These are phyloP conservation scores for Accipiter badius DNA, from an alignment of 2,797 vertebrate genomes.

Conservation along the genomic window DNA sequence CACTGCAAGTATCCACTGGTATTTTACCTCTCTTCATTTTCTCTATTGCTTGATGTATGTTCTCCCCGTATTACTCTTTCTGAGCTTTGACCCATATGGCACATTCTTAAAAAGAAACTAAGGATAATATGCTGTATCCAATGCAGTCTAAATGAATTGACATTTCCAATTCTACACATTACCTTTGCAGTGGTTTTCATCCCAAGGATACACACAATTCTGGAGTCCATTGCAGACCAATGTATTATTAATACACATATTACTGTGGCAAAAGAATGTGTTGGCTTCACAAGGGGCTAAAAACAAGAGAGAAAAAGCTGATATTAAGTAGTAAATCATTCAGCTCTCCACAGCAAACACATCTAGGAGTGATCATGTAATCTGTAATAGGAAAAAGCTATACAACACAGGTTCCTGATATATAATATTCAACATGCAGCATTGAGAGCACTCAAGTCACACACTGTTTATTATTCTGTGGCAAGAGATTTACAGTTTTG, in stretches of 20 bases:
- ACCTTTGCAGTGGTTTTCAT: conserved; percentile 99
- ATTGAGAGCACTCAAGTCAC: not conserved
- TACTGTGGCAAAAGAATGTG: conserved; percentile 98
- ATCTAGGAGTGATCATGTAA: not conserved
- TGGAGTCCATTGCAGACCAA: conserved; percentile 97
- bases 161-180: conserved; percentile 41
- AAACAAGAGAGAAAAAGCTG: conserved; percentile 27
- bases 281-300: conserved; percentile 95
- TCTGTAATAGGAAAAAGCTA: not conserved
- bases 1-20: not conserved
- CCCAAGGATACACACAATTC: conserved; percentile 99
- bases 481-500: not conserved
- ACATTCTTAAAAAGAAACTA: not conserved
- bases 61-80: not conserved
- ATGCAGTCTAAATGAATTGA: not conserved
- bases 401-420: not conserved
- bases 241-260: conserved; percentile 99
- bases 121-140: not conserved
- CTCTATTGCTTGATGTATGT: not conserved
- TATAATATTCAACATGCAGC: not conserved
- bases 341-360: not conserved
- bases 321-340: not conserved
- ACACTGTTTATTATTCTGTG: not conserved
- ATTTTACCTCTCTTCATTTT: not conserved
- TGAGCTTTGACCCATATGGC: not conserved